Evolutionary conservation across 2,888 invertebrate species (phyloP).

Genomic region (Hoplodrina blanda): DNA sequence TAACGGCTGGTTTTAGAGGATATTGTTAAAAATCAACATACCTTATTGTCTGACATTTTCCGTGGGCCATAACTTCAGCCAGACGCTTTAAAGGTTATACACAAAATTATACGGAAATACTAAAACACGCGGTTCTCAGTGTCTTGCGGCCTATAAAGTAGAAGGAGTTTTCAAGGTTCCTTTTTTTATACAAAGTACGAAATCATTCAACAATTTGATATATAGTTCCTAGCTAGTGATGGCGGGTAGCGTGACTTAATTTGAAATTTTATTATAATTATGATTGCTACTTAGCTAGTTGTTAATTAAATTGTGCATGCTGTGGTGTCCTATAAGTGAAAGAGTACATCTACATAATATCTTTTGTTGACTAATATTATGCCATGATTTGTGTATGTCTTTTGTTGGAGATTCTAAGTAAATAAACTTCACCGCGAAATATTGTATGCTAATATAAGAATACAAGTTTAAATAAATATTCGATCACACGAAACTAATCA

Average conservation of each 20-base stretch:
- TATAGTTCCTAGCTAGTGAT: neutral
- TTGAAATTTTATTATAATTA: neutral
- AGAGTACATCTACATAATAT: too few species aligned
- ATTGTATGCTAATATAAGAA: too few species aligned
- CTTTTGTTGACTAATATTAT: too few species aligned
- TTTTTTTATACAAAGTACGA: constrained; percentile 26
- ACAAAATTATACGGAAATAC: neutral
- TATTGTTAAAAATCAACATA: neutral
- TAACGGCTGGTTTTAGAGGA: neutral
- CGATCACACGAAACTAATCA: neutral
- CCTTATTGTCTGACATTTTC: neutral
- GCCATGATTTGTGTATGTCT: too few species aligned
- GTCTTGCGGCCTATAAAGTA: neutral
- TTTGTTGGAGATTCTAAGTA: too few species aligned
- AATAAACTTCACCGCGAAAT: too few species aligned
- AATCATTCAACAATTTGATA: neutral
- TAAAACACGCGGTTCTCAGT: neutral
- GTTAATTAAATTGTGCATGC: too few species aligned
- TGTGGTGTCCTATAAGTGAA: too few species aligned
- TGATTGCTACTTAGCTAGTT: too few species aligned
- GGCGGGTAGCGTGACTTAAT: neutral
- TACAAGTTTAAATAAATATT: neutral
- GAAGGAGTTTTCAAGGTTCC: constrained; percentile 25
- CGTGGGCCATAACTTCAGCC: neutral
- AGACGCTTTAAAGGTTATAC: neutral